Evolutionary conservation across 2,888 invertebrate genomes (phyloP).

Genomic region (Mesopsocus fuscifrons): DNA sequence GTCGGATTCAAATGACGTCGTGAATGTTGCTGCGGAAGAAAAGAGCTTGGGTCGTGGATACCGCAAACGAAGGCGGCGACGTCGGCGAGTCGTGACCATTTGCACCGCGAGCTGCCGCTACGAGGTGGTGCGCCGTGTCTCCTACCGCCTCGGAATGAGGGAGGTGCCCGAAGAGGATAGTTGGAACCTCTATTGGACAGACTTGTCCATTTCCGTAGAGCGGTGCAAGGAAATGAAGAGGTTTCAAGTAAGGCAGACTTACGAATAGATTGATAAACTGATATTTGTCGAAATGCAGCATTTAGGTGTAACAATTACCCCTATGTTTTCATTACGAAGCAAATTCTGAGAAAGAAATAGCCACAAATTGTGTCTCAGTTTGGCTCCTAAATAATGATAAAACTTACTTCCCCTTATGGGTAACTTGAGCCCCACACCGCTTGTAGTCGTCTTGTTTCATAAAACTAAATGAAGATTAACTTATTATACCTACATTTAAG

Average conservation of each 20-base stretch:
- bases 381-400: too few relatives aligned
- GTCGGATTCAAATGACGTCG: neutral
- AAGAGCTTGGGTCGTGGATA: neutral
- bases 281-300: too few relatives aligned
- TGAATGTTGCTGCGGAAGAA: neutral
- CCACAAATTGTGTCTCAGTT: too few relatives aligned
- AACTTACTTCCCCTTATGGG: too few relatives aligned
- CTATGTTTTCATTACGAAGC: too few relatives aligned
- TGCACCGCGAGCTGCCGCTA: conserved; percentile 52
- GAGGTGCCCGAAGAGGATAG: conserved; percentile 61
- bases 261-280: too few relatives aligned
- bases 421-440: too few relatives aligned
- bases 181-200: conserved; percentile 87
- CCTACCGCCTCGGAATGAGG: conserved; percentile 49
- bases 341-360: neutral
- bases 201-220: conserved; percentile 68
- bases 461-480: too few relatives aligned
- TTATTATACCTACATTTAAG: too few relatives aligned
- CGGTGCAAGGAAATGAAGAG: conserved; percentile 80
- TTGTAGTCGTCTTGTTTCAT: too few relatives aligned
- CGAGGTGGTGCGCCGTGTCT: conserved; percentile 50
- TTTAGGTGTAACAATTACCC: too few relatives aligned
- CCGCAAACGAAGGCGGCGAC: neutral
- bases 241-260: conserved; percentile 40
- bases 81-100: conserved; percentile 25